These are phyloP conservation scores for Cryptosula pallasiana DNA, from an alignment of 2,888 invertebrate genomes.

Conservation along the genomic window DNA sequence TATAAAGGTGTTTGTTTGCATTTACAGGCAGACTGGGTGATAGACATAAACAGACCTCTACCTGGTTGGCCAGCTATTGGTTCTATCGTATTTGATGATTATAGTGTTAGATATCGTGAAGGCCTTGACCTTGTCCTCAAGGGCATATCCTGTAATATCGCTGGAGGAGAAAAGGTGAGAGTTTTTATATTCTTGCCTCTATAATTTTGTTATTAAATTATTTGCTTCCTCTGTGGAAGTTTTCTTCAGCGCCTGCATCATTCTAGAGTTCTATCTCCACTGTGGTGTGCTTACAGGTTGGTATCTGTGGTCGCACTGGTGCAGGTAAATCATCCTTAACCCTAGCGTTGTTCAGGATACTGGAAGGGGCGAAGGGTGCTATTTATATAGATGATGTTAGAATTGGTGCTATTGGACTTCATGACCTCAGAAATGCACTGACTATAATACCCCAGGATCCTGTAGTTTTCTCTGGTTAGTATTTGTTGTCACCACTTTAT, in stretches of 20 bases:
- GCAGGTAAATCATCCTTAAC: constrained; percentile 31
- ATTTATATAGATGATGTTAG: constrained; percentile 30
- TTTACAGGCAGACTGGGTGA: constrained; percentile 19
- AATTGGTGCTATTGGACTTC: constrained; percentile 26
- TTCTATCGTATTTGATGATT: constrained; percentile 16
- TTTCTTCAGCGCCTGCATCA: too few species aligned
- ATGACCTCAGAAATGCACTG: constrained; percentile 29
- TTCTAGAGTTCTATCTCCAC: too few species aligned
- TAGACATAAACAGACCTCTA: constrained; percentile 14
- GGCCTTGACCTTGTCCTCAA: constrained; percentile 19
- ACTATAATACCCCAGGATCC: constrained; percentile 30
- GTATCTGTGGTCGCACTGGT: constrained; percentile 30
- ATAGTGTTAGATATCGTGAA: constrained; percentile 22
- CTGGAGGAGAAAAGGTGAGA: constrained; percentile 24
- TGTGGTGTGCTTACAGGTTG: constrained; percentile 26
- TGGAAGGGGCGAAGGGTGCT: constrained; percentile 29
- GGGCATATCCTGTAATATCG: background rate
- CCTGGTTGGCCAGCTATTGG: constrained; percentile 15
- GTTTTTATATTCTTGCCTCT: too few species aligned
- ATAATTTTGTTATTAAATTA: too few species aligned
- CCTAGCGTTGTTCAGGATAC: constrained; percentile 29
- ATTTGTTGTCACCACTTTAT: too few species aligned
- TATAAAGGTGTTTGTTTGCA: too few species aligned
- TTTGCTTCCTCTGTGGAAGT: too few species aligned
- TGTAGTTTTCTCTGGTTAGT: constrained; percentile 21